A percentile compares a stretch with the other conserved stretches of the same genome.
Conservation (phyloP, 30 jellyfish, hydroid and myxozoan genomes). For the Hydractinia symbiolongicarpus region DNA sequence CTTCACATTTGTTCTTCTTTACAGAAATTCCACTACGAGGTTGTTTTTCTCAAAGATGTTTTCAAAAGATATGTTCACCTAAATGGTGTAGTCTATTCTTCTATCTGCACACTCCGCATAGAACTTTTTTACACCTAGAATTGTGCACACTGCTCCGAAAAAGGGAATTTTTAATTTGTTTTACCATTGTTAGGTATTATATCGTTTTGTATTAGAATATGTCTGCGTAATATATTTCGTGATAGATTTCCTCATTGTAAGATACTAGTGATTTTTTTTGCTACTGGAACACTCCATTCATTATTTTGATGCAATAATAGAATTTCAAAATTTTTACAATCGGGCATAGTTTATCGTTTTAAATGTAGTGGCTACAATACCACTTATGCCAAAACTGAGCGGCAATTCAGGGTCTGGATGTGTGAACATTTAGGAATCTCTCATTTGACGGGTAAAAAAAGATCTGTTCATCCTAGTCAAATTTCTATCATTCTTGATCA, state of each 20-base stretch:
- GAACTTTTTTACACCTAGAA: background rate
- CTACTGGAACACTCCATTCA: no score
- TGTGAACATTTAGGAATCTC: constrained; percentile 6
- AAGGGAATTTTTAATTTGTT: background rate
- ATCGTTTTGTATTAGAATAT: background rate
- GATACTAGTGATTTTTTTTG: no score
- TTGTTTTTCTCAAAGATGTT: background rate
- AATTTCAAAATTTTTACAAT: no score
- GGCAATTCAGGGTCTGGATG: background rate
- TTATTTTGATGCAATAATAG: no score
- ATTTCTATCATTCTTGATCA: background rate
- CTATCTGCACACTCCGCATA: background rate
- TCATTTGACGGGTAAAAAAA: background rate
- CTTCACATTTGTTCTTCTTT: background rate
- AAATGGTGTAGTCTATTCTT: background rate
- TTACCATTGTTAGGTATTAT: background rate
- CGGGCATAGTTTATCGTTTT: no score
- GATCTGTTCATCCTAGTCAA: background rate
- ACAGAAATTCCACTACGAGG: no score
- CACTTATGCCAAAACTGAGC: no score
- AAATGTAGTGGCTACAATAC: no score
- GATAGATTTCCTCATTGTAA: no score
- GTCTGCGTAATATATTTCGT: no score
- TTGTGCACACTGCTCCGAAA: background rate
- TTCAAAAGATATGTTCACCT: background rate